These are phyloP conservation scores for Drosophila prolongata DNA, from an alignment of 2,888 invertebrate genomes.

Conservation along the genomic window DNA sequence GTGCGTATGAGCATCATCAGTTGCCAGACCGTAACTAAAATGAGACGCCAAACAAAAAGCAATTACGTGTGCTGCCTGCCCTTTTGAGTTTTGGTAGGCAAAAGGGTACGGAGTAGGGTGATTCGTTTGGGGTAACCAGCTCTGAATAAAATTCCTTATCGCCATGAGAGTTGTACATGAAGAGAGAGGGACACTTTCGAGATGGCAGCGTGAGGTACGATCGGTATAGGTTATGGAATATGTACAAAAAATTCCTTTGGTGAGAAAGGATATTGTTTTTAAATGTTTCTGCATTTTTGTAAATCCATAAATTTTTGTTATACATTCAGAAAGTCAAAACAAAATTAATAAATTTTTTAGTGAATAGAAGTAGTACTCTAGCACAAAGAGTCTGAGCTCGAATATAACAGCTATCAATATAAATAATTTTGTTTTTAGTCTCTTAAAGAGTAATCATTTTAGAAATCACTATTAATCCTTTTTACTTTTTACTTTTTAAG, in stretches of 20 bases:
- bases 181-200: slow-evolving; percentile 4
- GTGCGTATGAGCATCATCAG: slow-evolving; percentile 56
- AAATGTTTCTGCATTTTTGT: no score
- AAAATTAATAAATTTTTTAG: no score
- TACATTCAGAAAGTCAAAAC: no score
- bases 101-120: slow-evolving; percentile 6
- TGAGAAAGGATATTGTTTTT: no score
- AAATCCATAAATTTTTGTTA: no score
- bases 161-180: slow-evolving; percentile 43
- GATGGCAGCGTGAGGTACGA: slow-evolving; percentile 11
- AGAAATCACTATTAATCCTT: no score
- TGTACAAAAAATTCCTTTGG: not conserved
- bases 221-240: not conserved
- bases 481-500: no score
- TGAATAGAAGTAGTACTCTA: no score
- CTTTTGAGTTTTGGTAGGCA: slow-evolving; percentile 19
- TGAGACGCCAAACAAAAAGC: slow-evolving; percentile 80
- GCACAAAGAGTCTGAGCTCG: no score
- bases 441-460: no score
- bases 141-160: slow-evolving; percentile 76
- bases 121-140: slow-evolving; percentile 31
- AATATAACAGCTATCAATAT: no score
- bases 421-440: no score
- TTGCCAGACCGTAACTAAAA: slow-evolving; percentile 76
- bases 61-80: slow-evolving; percentile 67